phyloP scores from a whole-genome alignment of 1,140 invertebrate genomes.

The Camponotus pennsylvanicus region DNA sequence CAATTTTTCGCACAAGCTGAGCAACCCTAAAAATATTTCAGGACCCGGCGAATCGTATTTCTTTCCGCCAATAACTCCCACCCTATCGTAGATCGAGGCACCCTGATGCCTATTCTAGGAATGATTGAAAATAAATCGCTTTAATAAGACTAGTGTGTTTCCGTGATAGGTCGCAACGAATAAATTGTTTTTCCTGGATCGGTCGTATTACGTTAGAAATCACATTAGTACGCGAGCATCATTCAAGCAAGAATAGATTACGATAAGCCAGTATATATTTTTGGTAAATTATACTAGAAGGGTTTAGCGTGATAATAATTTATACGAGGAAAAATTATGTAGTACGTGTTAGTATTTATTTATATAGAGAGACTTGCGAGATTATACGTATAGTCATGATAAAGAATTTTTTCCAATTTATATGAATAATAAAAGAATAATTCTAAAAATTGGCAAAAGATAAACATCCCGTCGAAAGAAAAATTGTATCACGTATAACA shows the following conservation, averaged over 20 bases:
- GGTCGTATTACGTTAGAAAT: conserved; percentile 2
- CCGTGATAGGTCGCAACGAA: conserved; percentile 54
- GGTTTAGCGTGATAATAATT: neutral
- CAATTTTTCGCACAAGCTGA: conserved; percentile 37
- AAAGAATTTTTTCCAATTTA: neutral
- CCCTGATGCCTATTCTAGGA: conserved; percentile 37
- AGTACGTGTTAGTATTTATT: too few species aligned
- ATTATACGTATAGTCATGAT: too few species aligned
- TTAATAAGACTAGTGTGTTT: conserved; percentile 50
- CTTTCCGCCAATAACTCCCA: conserved; percentile 45
- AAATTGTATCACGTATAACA: neutral
- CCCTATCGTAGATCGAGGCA: conserved; percentile 24
- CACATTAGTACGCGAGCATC: conserved; percentile 13
- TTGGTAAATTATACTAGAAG: neutral
- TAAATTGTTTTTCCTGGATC: neutral
- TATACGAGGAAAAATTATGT: neutral
- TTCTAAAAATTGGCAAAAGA: neutral
- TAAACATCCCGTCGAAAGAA: neutral
- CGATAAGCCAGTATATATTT: neutral
- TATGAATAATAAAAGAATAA: too few species aligned
- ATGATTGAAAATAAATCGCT: conserved; percentile 60
- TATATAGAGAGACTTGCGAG: too few species aligned
- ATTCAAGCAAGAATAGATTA: neutral
- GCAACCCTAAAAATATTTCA: conserved; percentile 55
- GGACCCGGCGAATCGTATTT: conserved; percentile 45